Conservation (phyloP, 1,140 invertebrate species). For the Lepidurus packardi region DNA sequence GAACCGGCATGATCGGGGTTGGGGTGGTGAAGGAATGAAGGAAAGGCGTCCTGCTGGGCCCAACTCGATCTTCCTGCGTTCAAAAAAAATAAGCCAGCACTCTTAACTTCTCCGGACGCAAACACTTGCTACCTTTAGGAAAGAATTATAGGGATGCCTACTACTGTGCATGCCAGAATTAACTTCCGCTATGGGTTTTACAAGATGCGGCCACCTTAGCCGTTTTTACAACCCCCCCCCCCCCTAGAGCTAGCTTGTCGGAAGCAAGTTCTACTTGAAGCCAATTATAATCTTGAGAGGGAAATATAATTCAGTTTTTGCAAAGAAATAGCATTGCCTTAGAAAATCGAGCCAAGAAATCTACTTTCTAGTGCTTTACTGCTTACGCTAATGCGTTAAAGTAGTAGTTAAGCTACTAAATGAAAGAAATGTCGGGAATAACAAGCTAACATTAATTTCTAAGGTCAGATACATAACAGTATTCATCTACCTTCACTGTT, state of each 20-base stretch:
- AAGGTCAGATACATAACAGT: too few species aligned
- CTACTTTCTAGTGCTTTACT: too few species aligned
- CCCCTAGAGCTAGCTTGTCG: neutral
- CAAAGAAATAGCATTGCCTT: too few species aligned
- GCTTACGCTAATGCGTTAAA: too few species aligned
- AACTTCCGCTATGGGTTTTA: slow-evolving; percentile 17
- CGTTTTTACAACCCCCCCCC: neutral
- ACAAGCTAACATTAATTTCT: too few species aligned
- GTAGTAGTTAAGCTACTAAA: too few species aligned
- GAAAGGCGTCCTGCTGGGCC: neutral
- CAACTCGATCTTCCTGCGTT: slow-evolving; percentile 8
- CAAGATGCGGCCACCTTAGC: neutral
- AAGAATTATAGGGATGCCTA: neutral
- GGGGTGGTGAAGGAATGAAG: neutral
- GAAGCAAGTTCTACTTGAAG: too few species aligned
- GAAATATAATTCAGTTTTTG: too few species aligned
- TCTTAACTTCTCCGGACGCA: neutral
- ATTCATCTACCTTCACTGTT: too few species aligned
- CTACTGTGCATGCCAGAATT: slow-evolving; percentile 13
- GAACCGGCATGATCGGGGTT: neutral
- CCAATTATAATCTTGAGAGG: too few species aligned
- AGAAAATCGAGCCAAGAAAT: too few species aligned
- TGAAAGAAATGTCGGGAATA: too few species aligned
- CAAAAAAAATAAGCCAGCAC: neutral
- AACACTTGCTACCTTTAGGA: neutral